Evolutionary conservation across 2,888 invertebrate species (phyloP).

Genomic region (Malthinus seriepunctatus): DNA sequence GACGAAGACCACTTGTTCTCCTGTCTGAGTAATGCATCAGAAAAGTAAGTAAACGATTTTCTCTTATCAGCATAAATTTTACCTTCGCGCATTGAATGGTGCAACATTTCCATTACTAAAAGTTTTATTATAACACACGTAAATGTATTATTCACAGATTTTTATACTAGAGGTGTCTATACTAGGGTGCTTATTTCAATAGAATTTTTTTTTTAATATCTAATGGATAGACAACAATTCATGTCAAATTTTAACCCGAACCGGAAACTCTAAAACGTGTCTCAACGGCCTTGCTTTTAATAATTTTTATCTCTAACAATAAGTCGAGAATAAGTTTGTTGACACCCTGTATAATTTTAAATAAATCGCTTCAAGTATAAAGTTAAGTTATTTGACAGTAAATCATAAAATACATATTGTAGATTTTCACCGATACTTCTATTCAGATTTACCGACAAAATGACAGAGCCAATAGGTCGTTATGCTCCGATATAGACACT

Average conservation of each 20-base stretch:
- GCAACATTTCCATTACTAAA: constrained; percentile 13
- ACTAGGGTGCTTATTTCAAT: too few relatives aligned
- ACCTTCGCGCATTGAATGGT: constrained; percentile 8
- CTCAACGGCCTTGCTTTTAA: too few relatives aligned
- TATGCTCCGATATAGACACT: constrained; percentile 20
- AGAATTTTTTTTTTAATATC: too few relatives aligned
- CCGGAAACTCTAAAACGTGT: too few relatives aligned
- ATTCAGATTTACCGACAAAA: constrained; percentile 21
- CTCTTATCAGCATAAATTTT: constrained; percentile 21
- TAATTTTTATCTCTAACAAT: too few relatives aligned
- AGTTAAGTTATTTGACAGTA: not conserved
- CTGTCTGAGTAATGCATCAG: constrained; percentile 15
- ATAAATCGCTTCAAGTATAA: too few relatives aligned
- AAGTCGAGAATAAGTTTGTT: too few relatives aligned
- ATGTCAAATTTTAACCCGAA: too few relatives aligned
- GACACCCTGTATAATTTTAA: too few relatives aligned
- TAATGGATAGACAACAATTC: too few relatives aligned
- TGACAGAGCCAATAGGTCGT: constrained; percentile 17
- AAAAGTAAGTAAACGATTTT: constrained; percentile 6
- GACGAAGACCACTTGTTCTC: constrained; percentile 10
- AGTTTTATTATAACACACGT: constrained; percentile 5
- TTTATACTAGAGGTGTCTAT: too few relatives aligned
- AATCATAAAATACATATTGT: not conserved
- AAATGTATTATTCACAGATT: constrained; percentile 10
- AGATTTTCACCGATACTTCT: constrained; percentile 6